These are phyloP conservation scores for Rachycentron canadum DNA, from an alignment of 2,797 vertebrate genomes.

Conservation along the genomic window DNA sequence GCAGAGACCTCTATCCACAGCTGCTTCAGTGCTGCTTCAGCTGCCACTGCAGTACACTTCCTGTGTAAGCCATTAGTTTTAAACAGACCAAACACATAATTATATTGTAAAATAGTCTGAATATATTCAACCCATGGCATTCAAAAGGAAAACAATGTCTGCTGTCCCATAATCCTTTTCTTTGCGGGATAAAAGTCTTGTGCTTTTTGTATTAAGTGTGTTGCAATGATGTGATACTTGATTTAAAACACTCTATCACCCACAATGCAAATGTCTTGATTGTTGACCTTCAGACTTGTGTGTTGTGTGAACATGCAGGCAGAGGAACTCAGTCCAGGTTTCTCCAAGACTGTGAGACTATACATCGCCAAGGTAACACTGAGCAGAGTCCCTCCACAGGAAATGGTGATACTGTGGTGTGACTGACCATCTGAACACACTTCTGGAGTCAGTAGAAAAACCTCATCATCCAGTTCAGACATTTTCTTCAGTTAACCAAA, in stretches of 20 bases:
- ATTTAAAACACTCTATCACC: neutral
- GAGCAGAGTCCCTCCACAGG: neutral
- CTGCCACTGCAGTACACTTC: no score
- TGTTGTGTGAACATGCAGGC: constrained; percentile 79
- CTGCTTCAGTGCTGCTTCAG: no score
- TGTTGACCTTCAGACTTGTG: neutral
- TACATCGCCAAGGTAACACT: constrained; percentile 93
- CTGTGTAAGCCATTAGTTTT: no score
- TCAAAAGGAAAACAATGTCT: no score
- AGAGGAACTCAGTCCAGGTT: constrained; percentile 92
- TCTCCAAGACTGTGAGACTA: constrained; percentile 91
- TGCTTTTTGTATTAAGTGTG: neutral
- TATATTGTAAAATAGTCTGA: no score
- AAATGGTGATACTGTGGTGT: no score
- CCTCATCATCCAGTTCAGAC: neutral
- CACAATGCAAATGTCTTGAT: neutral
- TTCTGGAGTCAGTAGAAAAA: no score
- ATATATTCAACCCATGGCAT: no score
- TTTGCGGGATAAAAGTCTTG: neutral
- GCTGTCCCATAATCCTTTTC: no score
- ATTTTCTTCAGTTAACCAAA: neutral
- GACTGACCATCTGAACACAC: neutral
- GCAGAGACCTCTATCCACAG: no score
- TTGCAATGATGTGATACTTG: neutral
- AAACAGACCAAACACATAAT: no score